phyloP scores from a whole-genome alignment of 1,140 invertebrate genomes.

The Drosophila orosa region DNA sequence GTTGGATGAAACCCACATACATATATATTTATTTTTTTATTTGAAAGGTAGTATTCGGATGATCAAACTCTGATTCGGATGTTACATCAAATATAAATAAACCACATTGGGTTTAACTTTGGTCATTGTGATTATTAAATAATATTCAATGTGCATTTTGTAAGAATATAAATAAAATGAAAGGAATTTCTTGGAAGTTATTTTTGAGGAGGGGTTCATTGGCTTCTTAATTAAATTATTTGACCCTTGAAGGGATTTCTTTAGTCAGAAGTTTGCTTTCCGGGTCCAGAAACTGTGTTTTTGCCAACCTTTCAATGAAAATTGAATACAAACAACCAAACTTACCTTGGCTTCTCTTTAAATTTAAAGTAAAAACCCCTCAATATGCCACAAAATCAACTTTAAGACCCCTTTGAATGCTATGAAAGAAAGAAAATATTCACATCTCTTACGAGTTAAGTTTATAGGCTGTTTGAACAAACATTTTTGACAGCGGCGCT shows the following conservation, averaged over 20 bases:
- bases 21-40: conserved; percentile 38
- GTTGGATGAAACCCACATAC: background rate
- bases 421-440: background rate
- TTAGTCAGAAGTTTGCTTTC: background rate
- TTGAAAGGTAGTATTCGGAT: conserved; percentile 30
- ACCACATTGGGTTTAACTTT: background rate
- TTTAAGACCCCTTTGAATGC: background rate
- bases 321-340: too few relatives aligned
- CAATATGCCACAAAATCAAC: background rate
- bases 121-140: conserved; percentile 7
- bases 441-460: background rate
- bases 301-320: too few relatives aligned
- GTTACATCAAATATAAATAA: conserved; percentile 27
- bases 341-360: background rate
- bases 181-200: background rate
- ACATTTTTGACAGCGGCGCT: conserved; percentile 14
- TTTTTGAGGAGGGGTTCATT: too few relatives aligned
- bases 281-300: too few relatives aligned
- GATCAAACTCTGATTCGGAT: conserved; percentile 27
- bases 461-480: conserved; percentile 3
- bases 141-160: background rate
- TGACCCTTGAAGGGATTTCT: background rate
- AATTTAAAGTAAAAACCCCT: background rate
- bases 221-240: background rate
- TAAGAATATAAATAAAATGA: background rate